Evolutionary conservation across 2,888 invertebrate species (phyloP), one percentile per base, ranked within the genome.

Genomic region (Stenoptilia bipunctidactyla): DNA sequence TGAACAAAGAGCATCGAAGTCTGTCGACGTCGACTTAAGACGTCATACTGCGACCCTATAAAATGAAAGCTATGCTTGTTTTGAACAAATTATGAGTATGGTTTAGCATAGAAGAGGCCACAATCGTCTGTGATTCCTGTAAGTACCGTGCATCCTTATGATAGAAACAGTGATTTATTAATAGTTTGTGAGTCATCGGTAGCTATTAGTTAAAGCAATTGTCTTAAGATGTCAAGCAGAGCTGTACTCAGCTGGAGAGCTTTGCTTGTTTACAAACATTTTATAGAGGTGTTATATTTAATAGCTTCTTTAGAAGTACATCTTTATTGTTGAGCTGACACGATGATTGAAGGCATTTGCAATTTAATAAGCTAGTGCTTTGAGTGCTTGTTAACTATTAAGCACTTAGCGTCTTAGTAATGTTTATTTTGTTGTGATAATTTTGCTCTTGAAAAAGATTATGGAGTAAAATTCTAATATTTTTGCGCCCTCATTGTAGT

Each of bases 231-330:
- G 44, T 43, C 50, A 54, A 50, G 52, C 51, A 45, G 52, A 51
- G 50, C 55, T 56, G 3, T 61, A 5, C 83, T 37, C 82, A 70
- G 82, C 67, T 75, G 80, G 82, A 73, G 48, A 49, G 69, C 71
- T 74, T 74, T 75, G 63, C 67, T 56, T 83, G 83, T 83, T 82
- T 82, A 80, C 82, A 79, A 83, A 83, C 77, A 83, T 66, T 82
- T 82, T 79, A 80, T 80, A 69, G 73, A 80, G 71, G 72, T 79
- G 72, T 73, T 77, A 61, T 73, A 53, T 72, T 69, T 72, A 71
- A 82, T 71, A 66, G 70, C 80, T 82, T 56, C 80, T 80, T 73
- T 82, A 58, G 75, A 67, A 75, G 76, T 66, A 49, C 51, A 55
- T 50, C 57, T 20, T 62, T 60, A 65, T 70, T 77, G 69, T 74